Evolutionary conservation across 1,140 invertebrate species (phyloP), one percentile per base, ranked within the genome.

Genomic region (Cotesia typhae): DNA sequence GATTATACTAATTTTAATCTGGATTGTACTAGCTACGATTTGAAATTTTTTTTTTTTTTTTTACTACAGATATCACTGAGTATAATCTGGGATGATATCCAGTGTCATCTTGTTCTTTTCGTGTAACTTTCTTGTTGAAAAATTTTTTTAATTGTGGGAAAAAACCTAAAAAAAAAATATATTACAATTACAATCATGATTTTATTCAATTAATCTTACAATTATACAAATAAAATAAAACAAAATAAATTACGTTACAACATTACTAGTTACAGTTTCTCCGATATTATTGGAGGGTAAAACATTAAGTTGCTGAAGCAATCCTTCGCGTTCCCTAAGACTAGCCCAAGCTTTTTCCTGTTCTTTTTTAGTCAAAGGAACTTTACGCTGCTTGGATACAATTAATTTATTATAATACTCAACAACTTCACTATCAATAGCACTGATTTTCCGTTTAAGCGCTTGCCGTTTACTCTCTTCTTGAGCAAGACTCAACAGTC

Each of bases 381-480:
- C 90, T 80, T 95, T 94, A 80, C 94, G 94, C 77, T 94, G 92
- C 77, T 94, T 92, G 3, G 92, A 90, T 12, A 90, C 81, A 65
- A 92, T 87, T 76, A 94, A 90, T 79, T 92, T 94, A 77, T 93
- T 92, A 77, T 95, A 95, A 76, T 92, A 91, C 78, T 96, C 94
- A 77, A 94, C 83, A 78, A 94, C 92, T 81, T 95, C 92, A 69
- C 89, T 90, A 78, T 95, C 94, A 2, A 91, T 88, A 12, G 86
- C 82, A 70, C 90, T 88, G 20, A 95, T 88, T 82, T 92, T 93
- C 35, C 89, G 89, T 78, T 91, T 92, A 1, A 94, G 76, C 14
- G 92, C 89, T 76, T 94, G 92, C 17, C 90, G 84, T 55, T 89
- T 89, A 61, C 92, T 89, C 80, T 93, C 92, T 60, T 90, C 89